Evolutionary conservation across 2,888 invertebrate species (phyloP).

Genomic region (Sacculina carcini): DNA sequence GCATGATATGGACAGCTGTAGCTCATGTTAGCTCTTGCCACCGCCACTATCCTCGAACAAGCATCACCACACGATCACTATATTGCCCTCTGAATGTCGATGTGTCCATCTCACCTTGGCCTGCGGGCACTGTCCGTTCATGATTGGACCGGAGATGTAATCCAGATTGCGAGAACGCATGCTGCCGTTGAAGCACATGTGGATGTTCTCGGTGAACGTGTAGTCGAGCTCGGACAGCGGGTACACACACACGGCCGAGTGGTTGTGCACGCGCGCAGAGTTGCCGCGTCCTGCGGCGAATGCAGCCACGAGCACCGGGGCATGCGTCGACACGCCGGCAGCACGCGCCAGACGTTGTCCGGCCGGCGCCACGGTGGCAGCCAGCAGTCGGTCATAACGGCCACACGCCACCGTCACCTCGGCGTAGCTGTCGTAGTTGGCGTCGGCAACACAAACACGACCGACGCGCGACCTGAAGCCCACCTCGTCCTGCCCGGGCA

Average conservation of each 20-base stretch:
- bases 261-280: conserved; percentile 47
- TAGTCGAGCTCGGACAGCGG: conserved; percentile 68
- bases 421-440: conserved; percentile 85
- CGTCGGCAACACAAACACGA: conserved; percentile 77
- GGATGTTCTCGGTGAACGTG: conserved; percentile 85
- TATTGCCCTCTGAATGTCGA: too few relatives aligned
- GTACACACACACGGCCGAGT: conserved; percentile 78
- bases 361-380: conserved; percentile 64
- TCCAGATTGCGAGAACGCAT: conserved; percentile 75
- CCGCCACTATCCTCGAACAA: too few relatives aligned
- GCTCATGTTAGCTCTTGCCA: too few relatives aligned
- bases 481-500: conserved; percentile 61
- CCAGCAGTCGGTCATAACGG: conserved; percentile 71
- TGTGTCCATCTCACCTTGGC: conserved; percentile 50
- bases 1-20: too few relatives aligned
- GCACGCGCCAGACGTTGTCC: conserved; percentile 56
- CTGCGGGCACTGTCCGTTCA: conserved; percentile 67
- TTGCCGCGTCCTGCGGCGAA: conserved; percentile 77
- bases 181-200: conserved; percentile 87
- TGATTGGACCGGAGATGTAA: conserved; percentile 67
- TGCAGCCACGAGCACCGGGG: conserved; percentile 54
- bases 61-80: too few relatives aligned
- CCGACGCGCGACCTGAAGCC: conserved; percentile 73
- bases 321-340: conserved; percentile 44
- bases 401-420: conserved; percentile 78